These are phyloP conservation scores for Drosophila kikkawai DNA, from an alignment of 1,140 invertebrate species.

Conservation along the genomic window DNA sequence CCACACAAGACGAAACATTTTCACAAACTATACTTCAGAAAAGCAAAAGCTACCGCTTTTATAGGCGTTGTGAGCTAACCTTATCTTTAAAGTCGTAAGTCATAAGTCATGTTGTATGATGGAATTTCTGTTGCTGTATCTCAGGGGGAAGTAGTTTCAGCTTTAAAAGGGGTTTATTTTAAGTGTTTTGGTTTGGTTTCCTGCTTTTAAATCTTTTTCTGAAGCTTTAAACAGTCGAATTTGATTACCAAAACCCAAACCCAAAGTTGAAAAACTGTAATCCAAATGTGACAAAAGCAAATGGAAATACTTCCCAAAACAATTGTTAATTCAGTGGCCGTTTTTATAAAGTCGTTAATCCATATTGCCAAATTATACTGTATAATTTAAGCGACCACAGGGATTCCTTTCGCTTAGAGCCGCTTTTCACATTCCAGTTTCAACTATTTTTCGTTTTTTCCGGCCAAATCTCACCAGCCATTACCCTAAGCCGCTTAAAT, in stretches of 20 bases:
- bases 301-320: background rate
- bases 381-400: conserved; percentile 58
- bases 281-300: background rate
- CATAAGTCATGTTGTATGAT: conserved; percentile 8
- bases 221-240: background rate
- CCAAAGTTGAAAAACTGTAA: no score
- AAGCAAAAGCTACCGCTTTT: background rate
- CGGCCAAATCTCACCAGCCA: conserved; percentile 41
- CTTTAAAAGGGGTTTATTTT: background rate
- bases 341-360: conserved; percentile 45
- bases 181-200: background rate
- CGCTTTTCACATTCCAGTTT: conserved; percentile 9
- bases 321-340: conserved; percentile 14
- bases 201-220: background rate
- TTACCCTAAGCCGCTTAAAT: conserved; percentile 77
- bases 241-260: no score
- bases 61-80: background rate
- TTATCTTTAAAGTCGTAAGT: conserved; percentile 22
- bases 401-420: conserved; percentile 49
- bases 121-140: background rate
- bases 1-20: conserved; percentile 2
- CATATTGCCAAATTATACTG: conserved; percentile 46
- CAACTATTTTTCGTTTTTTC: background rate
- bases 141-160: background rate
- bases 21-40: background rate